Evolutionary conservation across 1,140 invertebrate genomes (phyloP).

Genomic region (Drosophila dunni): DNA sequence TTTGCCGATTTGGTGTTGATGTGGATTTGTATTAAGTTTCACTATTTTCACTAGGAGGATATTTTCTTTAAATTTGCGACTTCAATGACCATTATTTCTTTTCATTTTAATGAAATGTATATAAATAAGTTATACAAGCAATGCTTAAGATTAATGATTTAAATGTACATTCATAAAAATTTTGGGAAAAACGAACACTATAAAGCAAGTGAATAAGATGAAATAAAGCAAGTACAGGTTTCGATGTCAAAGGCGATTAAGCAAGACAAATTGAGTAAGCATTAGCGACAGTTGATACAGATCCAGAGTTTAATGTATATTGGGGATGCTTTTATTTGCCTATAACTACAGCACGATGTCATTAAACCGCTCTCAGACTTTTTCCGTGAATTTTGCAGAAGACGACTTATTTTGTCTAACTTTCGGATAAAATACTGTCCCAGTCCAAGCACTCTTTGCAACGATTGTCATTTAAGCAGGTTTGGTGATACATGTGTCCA

Average conservation of each 20-base stretch:
- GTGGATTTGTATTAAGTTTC: neutral
- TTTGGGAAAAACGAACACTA: neutral
- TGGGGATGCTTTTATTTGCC: neutral
- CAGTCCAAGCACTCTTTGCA: constrained; percentile 86
- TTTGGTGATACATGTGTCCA: constrained; percentile 94
- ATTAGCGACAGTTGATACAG: neutral
- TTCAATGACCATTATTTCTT: neutral
- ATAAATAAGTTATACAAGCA: constrained; percentile 49
- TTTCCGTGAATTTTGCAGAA: neutral
- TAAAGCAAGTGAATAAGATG: constrained; percentile 5
- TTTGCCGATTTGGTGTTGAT: no score
- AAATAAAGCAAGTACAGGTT: no score
- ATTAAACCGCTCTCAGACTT: constrained; percentile 36
- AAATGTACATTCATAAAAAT: constrained; percentile 26
- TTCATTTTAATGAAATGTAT: constrained; percentile 27
- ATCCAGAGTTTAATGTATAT: neutral
- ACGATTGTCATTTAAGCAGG: constrained; percentile 89
- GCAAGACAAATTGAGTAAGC: neutral
- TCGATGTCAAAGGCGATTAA: neutral
- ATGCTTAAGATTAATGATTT: constrained; percentile 37
- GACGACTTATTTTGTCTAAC: neutral
- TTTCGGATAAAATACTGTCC: constrained; percentile 16
- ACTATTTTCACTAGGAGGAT: no score
- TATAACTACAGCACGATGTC: no score
- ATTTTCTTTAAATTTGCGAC: neutral